These are phyloP conservation scores for Sula dactylatra DNA, from an alignment of 2,113 vertebrate species.

Conservation along the genomic window DNA sequence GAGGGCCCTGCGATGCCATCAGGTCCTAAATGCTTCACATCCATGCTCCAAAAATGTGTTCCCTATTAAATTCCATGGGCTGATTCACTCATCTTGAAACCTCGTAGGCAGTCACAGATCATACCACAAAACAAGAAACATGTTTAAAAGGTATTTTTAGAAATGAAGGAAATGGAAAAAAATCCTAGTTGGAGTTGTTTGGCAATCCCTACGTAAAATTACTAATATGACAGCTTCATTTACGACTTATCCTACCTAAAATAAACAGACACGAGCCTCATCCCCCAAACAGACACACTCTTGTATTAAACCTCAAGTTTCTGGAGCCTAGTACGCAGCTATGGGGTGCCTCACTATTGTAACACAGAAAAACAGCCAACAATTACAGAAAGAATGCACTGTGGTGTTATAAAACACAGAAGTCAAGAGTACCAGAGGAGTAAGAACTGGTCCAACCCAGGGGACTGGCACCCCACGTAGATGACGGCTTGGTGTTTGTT, in stretches of 20 bases:
- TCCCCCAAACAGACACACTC: background rate
- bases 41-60: background rate
- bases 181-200: background rate
- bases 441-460: conserved; percentile 94
- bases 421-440: conserved; percentile 80
- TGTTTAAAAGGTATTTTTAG: background rate
- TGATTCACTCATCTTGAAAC: background rate
- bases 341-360: too few species aligned
- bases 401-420: background rate
- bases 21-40: background rate
- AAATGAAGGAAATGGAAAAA: background rate
- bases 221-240: background rate
- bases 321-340: background rate
- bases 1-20: background rate
- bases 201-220: background rate
- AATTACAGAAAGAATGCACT: too few species aligned
- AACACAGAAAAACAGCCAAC: background rate
- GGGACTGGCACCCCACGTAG: conserved; percentile 91
- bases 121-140: background rate
- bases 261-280: background rate
- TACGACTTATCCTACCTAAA: background rate
- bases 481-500: conserved; percentile 91
- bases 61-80: background rate
- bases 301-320: background rate
- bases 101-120: background rate